These are phyloP conservation scores for Tipula vernalis DNA, from an alignment of 2,888 invertebrate genomes.

Conservation along the genomic window DNA sequence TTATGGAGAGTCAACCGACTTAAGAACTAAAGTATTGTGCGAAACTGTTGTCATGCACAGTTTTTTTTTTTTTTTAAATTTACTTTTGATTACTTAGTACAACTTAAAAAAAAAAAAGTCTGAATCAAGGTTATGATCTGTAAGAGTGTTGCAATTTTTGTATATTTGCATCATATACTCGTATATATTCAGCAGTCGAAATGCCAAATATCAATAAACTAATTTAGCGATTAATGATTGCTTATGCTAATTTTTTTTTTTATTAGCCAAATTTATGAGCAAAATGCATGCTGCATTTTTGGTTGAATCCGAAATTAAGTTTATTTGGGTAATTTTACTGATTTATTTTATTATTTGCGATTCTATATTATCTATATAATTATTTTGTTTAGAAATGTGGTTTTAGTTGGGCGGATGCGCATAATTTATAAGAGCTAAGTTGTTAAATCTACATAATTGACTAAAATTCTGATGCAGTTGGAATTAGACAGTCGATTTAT, in stretches of 20 bases:
- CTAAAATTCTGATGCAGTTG: not conserved
- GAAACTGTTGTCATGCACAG: not conserved
- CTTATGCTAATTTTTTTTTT: not conserved
- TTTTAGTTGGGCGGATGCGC: not conserved
- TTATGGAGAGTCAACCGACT: not conserved
- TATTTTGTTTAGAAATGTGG: not conserved
- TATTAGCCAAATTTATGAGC: not conserved
- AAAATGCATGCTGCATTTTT: not conserved
- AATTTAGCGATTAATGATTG: not conserved
- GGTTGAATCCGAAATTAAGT: not conserved
- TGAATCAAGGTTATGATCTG: not conserved
- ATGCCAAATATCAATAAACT: not conserved
- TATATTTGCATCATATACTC: not conserved
- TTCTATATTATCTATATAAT: not conserved
- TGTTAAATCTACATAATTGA: not conserved
- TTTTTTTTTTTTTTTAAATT: not conserved
- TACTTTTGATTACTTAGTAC: not conserved
- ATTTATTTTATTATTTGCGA: not conserved
- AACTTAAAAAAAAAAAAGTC: not conserved
- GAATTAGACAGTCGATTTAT: too few relatives aligned
- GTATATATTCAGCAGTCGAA: not conserved
- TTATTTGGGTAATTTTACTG: not conserved
- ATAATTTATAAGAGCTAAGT: too few relatives aligned
- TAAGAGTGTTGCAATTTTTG: not conserved
- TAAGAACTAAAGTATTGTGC: not conserved